These are phyloP conservation scores for Leucophenga maculata DNA, from an alignment of 2,888 invertebrate genomes.

Conservation along the genomic window DNA sequence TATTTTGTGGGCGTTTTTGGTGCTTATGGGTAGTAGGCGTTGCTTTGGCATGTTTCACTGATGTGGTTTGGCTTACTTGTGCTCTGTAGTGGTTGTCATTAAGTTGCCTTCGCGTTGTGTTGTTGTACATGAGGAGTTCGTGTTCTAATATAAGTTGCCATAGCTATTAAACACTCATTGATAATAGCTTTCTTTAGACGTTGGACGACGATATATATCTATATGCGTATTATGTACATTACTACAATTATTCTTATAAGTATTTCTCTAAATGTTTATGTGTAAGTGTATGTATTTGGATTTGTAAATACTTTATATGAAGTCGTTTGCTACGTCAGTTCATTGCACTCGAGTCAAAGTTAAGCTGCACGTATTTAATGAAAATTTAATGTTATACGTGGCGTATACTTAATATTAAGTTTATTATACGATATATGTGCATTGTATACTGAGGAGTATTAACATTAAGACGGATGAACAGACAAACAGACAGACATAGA, in stretches of 20 bases:
- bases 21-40: not conserved
- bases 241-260: not conserved
- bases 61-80: constrained; percentile 5
- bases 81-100: constrained; percentile 10
- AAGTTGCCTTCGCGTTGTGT: not conserved
- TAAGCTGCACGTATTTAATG: not conserved
- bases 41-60: not conserved
- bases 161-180: constrained; percentile 28
- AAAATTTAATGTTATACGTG: not conserved
- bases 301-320: constrained; percentile 6
- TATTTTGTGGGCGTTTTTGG: not conserved
- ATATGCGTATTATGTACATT: not conserved
- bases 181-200: constrained; percentile 10
- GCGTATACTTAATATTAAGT: too few species aligned
- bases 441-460: too few species aligned
- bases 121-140: not conserved
- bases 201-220: not conserved
- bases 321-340: not conserved
- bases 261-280: not conserved
- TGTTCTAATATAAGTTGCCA: constrained; percentile 26
- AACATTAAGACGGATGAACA: too few species aligned
- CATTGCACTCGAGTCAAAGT: not conserved
- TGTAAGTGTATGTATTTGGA: too few species aligned
- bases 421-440: too few species aligned
- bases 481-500: too few species aligned